Base-by-base conservation (phyloP, 2,113 vertebrate genomes). In the Rostratula benghalensis region DNA sequence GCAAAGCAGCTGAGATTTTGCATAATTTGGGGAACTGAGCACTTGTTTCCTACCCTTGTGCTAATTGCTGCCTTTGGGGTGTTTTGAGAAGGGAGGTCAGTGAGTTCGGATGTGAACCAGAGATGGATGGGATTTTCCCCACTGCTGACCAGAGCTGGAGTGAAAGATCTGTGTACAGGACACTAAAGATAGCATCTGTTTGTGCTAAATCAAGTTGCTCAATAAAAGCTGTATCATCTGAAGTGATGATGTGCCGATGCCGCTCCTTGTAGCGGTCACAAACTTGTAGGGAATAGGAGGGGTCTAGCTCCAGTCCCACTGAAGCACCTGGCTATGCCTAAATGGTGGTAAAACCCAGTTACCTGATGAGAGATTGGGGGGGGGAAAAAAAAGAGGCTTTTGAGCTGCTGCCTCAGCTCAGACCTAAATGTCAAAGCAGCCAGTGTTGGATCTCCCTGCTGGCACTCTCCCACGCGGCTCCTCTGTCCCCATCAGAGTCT, bases 1-100 rank as follows among this genome's bases (percentile, higher is more conserved):
- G 61, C 2, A 2, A 75, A 88, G 56, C 22, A 9, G 81, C 50
- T 94, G 69, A 82, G 63, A 54, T 94, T 94, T 95, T 95, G 93
- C 91, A 91, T 94, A 90, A 94, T 94, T 94, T 85, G 87, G 57
- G 94, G 92, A 96, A 91, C 86, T 85, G 83, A 96, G 46, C 50
- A 61, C 67, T 95, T 41, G 23, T 89, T 77, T 92, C 37, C 63
- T 94, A 54, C 67, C 41, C 59, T 73, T 0, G 13, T 82, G 70
- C 74, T 91, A 87, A 92, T 82, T 94, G 76, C 81, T 76, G 77
- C 53, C 37, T 76, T 87, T 61, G 65, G 83, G 91, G 70, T 84
- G 65, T 79, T 83, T 78, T 78, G 45, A 68, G 61, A 90, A 39
- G 21, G 64, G 87, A 87, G 93, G 68, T 94, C 89, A 91, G 16